A percentile compares a stretch with the other conserved stretches of the same genome.
These are phyloP conservation scores for Sogatella furcifera DNA, from an alignment of 1,140 invertebrate species.

Conservation along the genomic window DNA sequence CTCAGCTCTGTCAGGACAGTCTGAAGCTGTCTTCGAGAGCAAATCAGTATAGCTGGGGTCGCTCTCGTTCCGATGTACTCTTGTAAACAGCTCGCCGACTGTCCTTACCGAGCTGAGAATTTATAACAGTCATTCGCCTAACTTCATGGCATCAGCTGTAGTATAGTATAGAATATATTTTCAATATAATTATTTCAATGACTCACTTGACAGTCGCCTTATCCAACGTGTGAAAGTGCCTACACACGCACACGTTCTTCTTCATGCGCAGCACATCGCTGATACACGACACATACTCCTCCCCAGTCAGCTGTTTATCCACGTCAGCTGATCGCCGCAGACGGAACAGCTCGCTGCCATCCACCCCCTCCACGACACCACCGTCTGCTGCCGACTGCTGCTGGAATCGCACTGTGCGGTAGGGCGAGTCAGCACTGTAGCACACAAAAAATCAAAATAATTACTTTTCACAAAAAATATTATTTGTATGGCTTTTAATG, in stretches of 20 bases:
- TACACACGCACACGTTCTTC: constrained; percentile 89
- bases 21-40: too few species aligned
- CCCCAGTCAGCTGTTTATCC: constrained; percentile 22
- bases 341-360: constrained; percentile 16
- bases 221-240: constrained; percentile 80
- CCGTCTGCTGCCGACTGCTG: constrained; percentile 8
- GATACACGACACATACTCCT: constrained; percentile 85
- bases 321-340: constrained; percentile 18
- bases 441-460: neutral
- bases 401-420: constrained; percentile 19
- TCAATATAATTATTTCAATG: neutral
- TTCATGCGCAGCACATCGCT: constrained; percentile 78
- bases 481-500: too few species aligned
- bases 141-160: too few species aligned
- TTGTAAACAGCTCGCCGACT: too few species aligned
- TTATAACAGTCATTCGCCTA: too few species aligned
- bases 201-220: constrained; percentile 25
- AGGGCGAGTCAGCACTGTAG: constrained; percentile 19
- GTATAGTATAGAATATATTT: too few species aligned
- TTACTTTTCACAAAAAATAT: too few species aligned
- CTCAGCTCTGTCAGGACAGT: too few species aligned
- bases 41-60: too few species aligned
- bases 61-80: too few species aligned
- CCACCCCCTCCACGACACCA: too few species aligned
- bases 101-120: too few species aligned